phyloP scores from a whole-genome alignment of 2,113 vertebrate species.

The Pangasianodon gigas region DNA sequence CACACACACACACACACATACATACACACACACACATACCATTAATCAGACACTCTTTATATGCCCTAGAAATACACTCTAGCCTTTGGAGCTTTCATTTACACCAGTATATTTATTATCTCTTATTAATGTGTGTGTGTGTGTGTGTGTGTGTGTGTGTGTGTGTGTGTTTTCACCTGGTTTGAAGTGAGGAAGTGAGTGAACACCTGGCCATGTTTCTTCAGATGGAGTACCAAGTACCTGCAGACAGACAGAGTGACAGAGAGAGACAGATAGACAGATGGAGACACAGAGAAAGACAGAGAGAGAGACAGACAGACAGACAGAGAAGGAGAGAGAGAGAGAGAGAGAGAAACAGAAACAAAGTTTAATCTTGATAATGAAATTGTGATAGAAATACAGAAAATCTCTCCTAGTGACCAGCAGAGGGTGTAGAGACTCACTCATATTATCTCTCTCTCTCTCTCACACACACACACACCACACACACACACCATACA shows the following conservation, averaged over 20 bases:
- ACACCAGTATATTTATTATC: background rate
- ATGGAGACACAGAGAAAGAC: background rate
- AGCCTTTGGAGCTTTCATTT: background rate
- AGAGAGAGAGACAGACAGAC: no score
- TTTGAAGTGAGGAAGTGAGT: conserved; percentile 93
- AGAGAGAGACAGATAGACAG: background rate
- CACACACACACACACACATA: conserved; percentile 8
- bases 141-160: background rate
- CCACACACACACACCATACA: background rate
- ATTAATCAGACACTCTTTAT: background rate
- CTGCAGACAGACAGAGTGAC: conserved; percentile 64
- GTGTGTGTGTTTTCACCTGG: conserved; percentile 75
- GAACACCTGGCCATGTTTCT: conserved; percentile 90
- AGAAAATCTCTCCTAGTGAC: background rate
- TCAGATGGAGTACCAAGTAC: conserved; percentile 92
- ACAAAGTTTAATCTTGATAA: background rate
- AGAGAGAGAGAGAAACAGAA: background rate
- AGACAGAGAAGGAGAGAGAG: background rate
- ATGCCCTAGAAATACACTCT: background rate
- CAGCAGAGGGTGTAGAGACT: background rate
- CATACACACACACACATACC: background rate
- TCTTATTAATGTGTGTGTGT: background rate
- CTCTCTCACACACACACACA: background rate
- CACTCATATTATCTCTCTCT: background rate
- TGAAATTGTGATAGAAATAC: background rate